Evolutionary conservation across 2,888 invertebrate species (phyloP).

Genomic region (Cetonia aurata): DNA sequence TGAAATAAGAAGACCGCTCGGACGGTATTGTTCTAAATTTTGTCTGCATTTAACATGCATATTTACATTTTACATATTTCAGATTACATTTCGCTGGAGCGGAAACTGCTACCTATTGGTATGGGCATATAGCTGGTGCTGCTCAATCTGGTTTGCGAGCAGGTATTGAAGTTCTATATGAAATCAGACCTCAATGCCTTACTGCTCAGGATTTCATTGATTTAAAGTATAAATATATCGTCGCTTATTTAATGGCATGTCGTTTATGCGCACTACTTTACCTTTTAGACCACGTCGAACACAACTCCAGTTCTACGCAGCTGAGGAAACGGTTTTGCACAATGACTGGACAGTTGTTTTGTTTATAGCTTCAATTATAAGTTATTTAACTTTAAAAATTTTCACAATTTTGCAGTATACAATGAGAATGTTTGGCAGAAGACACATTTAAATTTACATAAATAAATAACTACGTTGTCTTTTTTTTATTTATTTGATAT

Average conservation of each 20-base stretch:
- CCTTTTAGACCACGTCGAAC: conserved; percentile 25
- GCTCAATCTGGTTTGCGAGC: conserved; percentile 57
- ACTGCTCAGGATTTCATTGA: conserved; percentile 38
- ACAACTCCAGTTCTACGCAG: conserved; percentile 25
- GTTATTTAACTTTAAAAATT: conserved; percentile 18
- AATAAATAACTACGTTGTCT: too few species aligned
- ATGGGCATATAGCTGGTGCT: conserved; percentile 58
- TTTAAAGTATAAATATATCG: conserved; percentile 33
- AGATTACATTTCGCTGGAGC: conserved; percentile 61
- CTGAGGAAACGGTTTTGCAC: background rate
- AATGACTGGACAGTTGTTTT: conserved; percentile 21
- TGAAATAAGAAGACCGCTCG: conserved; percentile 48
- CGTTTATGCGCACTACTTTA: background rate
- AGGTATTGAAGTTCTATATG: conserved; percentile 58
- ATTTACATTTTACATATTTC: conserved; percentile 21
- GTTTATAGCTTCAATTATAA: conserved; percentile 24
- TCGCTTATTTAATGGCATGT: background rate
- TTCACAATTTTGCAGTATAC: conserved; percentile 16
- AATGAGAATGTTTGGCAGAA: conserved; percentile 22
- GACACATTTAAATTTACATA: too few species aligned
- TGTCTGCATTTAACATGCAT: background rate
- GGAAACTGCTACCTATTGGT: conserved; percentile 58
- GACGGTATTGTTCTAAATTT: conserved; percentile 47
- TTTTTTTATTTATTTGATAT: background rate
- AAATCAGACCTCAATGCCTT: conserved; percentile 54